A percentile compares a stretch with the other conserved stretches of the same genome.
phyloP scores from a whole-genome alignment of 2,888 invertebrate species.

The Cenopis cana region DNA sequence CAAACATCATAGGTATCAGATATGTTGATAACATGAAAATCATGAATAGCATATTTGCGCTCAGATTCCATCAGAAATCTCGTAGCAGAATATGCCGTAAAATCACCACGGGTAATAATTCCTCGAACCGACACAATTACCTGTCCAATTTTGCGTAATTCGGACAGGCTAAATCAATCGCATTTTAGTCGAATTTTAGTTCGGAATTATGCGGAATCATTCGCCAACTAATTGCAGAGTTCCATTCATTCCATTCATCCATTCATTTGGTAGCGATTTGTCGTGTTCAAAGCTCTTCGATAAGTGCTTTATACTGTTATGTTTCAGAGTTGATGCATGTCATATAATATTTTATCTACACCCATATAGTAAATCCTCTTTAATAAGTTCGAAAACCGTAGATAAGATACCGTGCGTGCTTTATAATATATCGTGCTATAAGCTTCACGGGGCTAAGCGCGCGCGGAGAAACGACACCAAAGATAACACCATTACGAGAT shows the following conservation, averaged over 20 bases:
- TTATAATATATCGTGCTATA: too few relatives aligned
- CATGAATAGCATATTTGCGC: background rate
- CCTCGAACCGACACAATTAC: constrained; percentile 5
- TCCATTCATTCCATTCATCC: constrained; percentile 25
- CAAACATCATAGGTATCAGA: background rate
- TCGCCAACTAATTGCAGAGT: constrained; percentile 19
- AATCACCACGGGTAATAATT: constrained; percentile 1
- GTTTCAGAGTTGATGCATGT: background rate
- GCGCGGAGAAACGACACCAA: too few relatives aligned
- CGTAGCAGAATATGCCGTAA: background rate
- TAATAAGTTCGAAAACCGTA: too few relatives aligned
- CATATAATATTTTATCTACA: background rate
- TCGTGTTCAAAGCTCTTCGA: constrained; percentile 8
- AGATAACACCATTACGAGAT: too few relatives aligned
- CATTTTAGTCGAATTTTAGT: constrained; percentile 23
- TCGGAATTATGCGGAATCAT: constrained; percentile 27
- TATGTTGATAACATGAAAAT: background rate
- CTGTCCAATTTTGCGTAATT: constrained; percentile 12
- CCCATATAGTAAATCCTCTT: too few relatives aligned
- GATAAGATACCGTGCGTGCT: too few relatives aligned
- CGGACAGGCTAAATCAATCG: constrained; percentile 21
- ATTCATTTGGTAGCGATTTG: constrained; percentile 9
- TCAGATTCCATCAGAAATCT: background rate
- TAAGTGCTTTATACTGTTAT: constrained; percentile 7
- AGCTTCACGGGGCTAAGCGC: too few relatives aligned